phyloP scores from a whole-genome alignment of 2,888 invertebrate genomes.

The Melinopterus prodromus region DNA sequence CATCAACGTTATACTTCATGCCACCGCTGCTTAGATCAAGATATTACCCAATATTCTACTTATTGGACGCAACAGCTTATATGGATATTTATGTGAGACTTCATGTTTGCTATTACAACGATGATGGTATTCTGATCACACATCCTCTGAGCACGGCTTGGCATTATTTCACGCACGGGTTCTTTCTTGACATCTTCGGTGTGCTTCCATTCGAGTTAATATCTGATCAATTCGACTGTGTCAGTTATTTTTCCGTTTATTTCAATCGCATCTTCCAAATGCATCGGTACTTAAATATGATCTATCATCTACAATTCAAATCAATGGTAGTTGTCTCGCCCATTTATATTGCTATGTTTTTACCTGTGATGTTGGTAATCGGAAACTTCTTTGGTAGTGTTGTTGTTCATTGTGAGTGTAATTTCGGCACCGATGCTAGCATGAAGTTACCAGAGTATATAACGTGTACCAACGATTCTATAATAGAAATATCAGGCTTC shows the following conservation, averaged over 20 bases:
- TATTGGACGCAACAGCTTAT: constrained; percentile 39
- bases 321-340: neutral
- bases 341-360: constrained; percentile 12
- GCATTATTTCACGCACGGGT: constrained; percentile 39
- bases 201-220: constrained; percentile 35
- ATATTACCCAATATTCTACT: neutral
- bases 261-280: constrained; percentile 35
- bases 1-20: constrained; percentile 30
- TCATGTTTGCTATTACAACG: constrained; percentile 43
- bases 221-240: constrained; percentile 15
- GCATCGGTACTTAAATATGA: constrained; percentile 38
- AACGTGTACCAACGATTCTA: constrained; percentile 19
- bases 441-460: neutral
- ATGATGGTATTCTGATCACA: constrained; percentile 39
- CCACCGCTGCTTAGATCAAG: neutral
- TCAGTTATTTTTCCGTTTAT: constrained; percentile 25
- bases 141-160: constrained; percentile 42
- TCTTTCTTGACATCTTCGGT: constrained; percentile 39
- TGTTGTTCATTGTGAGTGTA: constrained; percentile 29
- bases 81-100: constrained; percentile 42
- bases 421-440: constrained; percentile 15
- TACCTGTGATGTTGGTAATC: constrained; percentile 30
- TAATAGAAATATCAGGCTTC: constrained; percentile 24
- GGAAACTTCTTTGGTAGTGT: constrained; percentile 28
- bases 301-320: constrained; percentile 13